Evolutionary conservation across 2,888 invertebrate species (phyloP), one percentile per base, ranked within the genome.

Genomic region (Drosophila conformis): DNA sequence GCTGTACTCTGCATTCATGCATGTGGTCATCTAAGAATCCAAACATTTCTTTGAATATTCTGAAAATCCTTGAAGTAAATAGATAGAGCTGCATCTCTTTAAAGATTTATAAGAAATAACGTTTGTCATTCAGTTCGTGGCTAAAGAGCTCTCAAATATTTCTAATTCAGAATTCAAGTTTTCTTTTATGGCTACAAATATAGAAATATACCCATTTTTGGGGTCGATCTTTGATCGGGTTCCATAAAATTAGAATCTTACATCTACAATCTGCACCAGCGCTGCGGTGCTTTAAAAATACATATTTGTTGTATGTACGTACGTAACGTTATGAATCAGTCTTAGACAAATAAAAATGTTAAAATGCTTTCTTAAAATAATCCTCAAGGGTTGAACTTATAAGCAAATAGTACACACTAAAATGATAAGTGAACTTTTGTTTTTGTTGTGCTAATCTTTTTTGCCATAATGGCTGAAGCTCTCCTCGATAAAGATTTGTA

Each of bases 401-500:
- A 38, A 13, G 52, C 51, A 35, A 69, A 49, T 70, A n/a, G 38
- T 56, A n/a, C 36, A 25, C 3, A 36, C 61, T 77, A 67, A 73
- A 69, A 46, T 46, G 53, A 64, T 49, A 63, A 52, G 52, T 58
- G 70, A 69, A 33, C 35, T 61, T 29, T 46, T 25, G 10, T 18
- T 33, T 21, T 4, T 57, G 38, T 36, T 35, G 53, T 21, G 38
- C 65, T 77, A 81, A 27, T 86, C 66, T 60, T 90, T 80, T 15
- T 83, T 74, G 53, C 75, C 84, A 53, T 85, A 89, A 51, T 79
- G 80, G 62, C 78, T 83, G 58, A 84, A 88, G 59, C 90, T 91
- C 67, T 93, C 90, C 64, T 90, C 84, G 13, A 92, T 79, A 52
- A 93, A 88, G 56, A 89, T 91, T 63, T 93, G 92, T 65, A 92